These are phyloP conservation scores for Pachliopta kotzebuea DNA, from an alignment of 2,888 invertebrate species.

Conservation along the genomic window DNA sequence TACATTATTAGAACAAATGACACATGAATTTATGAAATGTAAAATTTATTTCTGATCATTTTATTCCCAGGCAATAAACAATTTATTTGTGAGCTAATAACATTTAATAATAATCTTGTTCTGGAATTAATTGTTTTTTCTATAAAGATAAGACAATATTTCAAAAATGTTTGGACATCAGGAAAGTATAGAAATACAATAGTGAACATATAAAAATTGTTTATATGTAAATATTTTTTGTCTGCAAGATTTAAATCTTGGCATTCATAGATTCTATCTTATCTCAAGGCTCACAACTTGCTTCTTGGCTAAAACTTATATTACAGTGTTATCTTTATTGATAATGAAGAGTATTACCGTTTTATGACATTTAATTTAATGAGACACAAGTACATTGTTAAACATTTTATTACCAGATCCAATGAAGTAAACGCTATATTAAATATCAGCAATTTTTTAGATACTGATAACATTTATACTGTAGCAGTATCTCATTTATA, in stretches of 20 bases:
- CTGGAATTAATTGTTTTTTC: too few species aligned
- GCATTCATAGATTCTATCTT: slow-evolving; percentile 43
- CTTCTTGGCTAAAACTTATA: slow-evolving; percentile 37
- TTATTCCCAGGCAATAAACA: too few species aligned
- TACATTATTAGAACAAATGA: too few species aligned
- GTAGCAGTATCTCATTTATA: too few species aligned
- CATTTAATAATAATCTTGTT: too few species aligned
- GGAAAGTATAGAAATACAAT: not conserved
- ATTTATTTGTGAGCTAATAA: too few species aligned
- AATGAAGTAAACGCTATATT: not conserved
- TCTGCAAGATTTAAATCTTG: slow-evolving; percentile 31
- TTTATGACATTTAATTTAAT: slow-evolving; percentile 26
- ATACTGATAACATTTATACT: too few species aligned
- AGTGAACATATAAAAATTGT: not conserved
- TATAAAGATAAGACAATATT: too few species aligned
- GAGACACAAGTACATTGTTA: slow-evolving; percentile 6
- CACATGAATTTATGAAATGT: too few species aligned
- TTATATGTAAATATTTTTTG: slow-evolving; percentile 10
- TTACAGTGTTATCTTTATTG: slow-evolving; percentile 44
- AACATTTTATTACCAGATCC: not conserved
- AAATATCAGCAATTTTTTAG: not conserved
- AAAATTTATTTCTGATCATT: too few species aligned
- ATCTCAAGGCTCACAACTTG: slow-evolving; percentile 47
- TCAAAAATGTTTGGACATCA: too few species aligned
- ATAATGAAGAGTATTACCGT: slow-evolving; percentile 43